These are phyloP conservation scores for Motacilla alba DNA, from an alignment of 2,113 vertebrate species.

Conservation along the genomic window DNA sequence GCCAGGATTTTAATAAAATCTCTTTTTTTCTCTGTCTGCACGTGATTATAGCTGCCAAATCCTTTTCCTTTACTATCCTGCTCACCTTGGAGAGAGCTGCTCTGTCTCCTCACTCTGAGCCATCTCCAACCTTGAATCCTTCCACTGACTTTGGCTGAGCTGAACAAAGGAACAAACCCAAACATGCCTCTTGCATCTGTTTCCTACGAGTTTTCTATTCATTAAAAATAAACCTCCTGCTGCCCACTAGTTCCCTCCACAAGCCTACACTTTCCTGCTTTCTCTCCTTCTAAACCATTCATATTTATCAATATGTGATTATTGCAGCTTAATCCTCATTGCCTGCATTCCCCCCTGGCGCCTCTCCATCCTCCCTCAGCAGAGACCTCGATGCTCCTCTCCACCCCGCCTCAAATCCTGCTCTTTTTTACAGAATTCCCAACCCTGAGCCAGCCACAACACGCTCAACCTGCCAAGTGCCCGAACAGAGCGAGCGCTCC, in stretches of 20 bases:
- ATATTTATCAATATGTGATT: neutral
- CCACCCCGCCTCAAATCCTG: neutral
- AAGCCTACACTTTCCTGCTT: neutral
- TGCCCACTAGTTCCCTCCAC: neutral
- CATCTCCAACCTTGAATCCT: neutral
- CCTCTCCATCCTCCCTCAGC: neutral
- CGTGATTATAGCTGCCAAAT: neutral
- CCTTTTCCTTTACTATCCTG: neutral
- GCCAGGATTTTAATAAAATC: neutral
- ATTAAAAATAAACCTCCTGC: neutral
- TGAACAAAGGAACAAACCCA: constrained; percentile 24
- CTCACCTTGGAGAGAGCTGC: neutral
- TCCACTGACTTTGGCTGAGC: neutral
- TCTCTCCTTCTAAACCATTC: neutral
- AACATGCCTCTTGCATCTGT: neutral
- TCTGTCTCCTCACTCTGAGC: neutral
- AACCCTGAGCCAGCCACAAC: neutral
- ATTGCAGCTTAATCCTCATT: neutral
- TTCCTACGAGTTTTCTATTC: neutral
- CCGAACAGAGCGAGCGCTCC: neutral
- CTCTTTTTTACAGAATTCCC: neutral
- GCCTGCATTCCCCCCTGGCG: neutral
- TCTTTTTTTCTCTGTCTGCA: neutral
- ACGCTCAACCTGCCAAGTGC: rapidly evolving
- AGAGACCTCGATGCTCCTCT: neutral